phyloP scores from a whole-genome alignment of 2,113 vertebrate genomes.

The Anhinga anhinga region DNA sequence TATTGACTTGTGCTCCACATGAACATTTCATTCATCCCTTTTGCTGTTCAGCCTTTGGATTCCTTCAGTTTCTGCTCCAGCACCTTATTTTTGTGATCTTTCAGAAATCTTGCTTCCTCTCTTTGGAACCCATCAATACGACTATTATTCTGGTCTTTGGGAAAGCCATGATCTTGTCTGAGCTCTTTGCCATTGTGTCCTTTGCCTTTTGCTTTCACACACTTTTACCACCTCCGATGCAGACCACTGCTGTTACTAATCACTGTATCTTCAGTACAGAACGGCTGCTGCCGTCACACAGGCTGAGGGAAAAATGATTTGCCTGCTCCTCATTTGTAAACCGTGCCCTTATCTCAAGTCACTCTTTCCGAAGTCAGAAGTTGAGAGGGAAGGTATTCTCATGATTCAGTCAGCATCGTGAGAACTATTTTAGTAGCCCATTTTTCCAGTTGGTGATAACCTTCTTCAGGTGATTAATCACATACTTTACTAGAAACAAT shows the following conservation, averaged over 20 bases:
- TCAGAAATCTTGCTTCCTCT: not conserved
- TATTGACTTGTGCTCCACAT: not conserved
- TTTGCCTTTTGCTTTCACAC: not conserved
- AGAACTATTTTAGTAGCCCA: not conserved
- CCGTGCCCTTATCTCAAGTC: not conserved
- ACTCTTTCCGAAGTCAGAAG: not conserved
- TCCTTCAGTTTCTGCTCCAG: not conserved
- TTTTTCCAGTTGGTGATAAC: not conserved
- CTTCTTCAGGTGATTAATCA: not conserved
- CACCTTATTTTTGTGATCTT: not conserved
- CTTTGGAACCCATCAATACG: not conserved
- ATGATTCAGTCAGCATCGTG: not conserved
- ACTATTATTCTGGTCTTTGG: not conserved
- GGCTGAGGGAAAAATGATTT: not conserved
- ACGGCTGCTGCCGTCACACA: not conserved
- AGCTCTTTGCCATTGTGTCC: not conserved
- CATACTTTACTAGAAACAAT: not conserved
- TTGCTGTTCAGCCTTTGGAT: not conserved
- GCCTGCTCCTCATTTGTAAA: not conserved
- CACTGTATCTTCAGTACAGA: not conserved
- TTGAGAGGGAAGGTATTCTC: not conserved
- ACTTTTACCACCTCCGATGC: accelerated
- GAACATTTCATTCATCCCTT: not conserved
- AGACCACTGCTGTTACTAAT: not conserved
- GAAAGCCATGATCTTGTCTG: not conserved